Evolutionary conservation across 2,113 vertebrate species (phyloP).

Genomic region (Xenus cinereus): DNA sequence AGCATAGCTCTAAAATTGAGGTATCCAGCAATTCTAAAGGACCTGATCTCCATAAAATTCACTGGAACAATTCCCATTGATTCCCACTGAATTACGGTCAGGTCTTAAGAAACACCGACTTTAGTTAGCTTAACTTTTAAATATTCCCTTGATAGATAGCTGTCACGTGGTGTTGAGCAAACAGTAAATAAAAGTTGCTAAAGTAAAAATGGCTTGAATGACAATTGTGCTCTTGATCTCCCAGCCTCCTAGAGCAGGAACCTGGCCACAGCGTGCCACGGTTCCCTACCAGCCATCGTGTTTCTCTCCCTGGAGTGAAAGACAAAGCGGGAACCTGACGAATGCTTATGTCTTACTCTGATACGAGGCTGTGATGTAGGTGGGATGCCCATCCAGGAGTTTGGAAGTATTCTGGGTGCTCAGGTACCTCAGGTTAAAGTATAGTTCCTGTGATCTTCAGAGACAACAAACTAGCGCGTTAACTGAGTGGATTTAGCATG

Average conservation of each 20-base stretch:
- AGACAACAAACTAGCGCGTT: background rate
- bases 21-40: background rate
- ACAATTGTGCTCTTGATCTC: background rate
- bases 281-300: background rate
- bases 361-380: background rate
- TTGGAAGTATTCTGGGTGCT: background rate
- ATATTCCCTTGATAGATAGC: background rate
- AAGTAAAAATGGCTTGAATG: background rate
- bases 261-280: background rate
- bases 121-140: background rate
- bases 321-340: background rate
- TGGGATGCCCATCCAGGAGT: background rate
- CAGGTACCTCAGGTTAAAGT: background rate
- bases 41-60: background rate
- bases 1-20: background rate
- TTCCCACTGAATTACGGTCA: background rate
- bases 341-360: accelerated
- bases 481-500: background rate
- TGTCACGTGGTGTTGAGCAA: background rate
- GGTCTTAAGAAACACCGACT: background rate
- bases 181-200: background rate
- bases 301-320: background rate
- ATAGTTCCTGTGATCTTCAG: background rate
- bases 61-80: background rate
- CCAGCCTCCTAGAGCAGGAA: background rate